A percentile compares a stretch with the other conserved stretches of the same genome.
These are phyloP conservation scores for Pseudorasbora parva DNA, from an alignment of 2,113 vertebrate genomes.

Conservation along the genomic window DNA sequence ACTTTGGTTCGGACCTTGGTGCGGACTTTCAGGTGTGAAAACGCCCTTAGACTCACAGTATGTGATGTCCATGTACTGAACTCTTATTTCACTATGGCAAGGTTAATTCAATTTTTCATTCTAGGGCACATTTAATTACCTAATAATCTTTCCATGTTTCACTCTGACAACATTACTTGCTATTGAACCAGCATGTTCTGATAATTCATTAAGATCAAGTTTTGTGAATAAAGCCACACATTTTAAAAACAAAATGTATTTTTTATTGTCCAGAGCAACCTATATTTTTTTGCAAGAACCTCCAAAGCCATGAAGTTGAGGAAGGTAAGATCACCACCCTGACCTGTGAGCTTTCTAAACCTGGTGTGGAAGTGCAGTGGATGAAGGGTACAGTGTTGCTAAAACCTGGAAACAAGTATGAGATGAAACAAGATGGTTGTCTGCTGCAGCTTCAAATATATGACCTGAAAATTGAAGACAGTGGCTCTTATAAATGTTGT, in stretches of 20 bases:
- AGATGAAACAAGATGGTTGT: slow-evolving; percentile 72
- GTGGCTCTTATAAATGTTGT: slow-evolving; percentile 64
- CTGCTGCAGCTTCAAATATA: slow-evolving; percentile 58
- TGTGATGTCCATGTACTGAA: no score
- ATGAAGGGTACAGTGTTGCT: slow-evolving; percentile 69
- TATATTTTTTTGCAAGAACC: slow-evolving; percentile 59
- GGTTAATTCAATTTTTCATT: no score
- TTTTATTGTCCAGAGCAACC: slow-evolving; percentile 51
- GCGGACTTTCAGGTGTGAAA: no score
- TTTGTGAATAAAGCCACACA: neutral
- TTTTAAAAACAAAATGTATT: neutral
- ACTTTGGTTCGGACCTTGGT: no score
- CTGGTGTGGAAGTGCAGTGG: slow-evolving; percentile 67
- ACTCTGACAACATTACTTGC: neutral
- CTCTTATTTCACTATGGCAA: no score
- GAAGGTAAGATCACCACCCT: slow-evolving; percentile 55
- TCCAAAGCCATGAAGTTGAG: slow-evolving; percentile 53
- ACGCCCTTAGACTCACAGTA: no score
- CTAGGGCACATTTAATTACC: no score
- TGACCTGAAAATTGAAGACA: slow-evolving; percentile 65
- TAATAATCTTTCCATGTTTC: neutral
- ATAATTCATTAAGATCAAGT: neutral
- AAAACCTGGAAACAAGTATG: slow-evolving; percentile 61
- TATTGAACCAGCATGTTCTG: neutral
- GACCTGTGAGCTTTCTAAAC: slow-evolving; percentile 69